Evolutionary conservation across 2,888 invertebrate species (phyloP).

Genomic region (Dryococelus australis): DNA sequence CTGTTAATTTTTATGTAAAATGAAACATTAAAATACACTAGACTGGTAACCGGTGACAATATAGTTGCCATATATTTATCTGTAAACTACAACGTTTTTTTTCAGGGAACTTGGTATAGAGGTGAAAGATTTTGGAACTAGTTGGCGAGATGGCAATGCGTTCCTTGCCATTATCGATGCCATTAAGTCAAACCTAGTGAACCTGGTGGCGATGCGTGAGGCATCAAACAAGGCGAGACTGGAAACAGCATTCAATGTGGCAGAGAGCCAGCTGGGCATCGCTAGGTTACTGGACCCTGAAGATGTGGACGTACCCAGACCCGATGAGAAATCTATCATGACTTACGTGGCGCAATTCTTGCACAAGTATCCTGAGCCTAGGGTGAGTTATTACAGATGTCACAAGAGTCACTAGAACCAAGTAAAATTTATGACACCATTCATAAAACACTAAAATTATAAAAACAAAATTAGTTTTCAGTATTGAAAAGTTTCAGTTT

Average conservation of each 20-base stretch:
- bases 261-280: slow-evolving; percentile 90
- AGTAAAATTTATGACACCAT: too few relatives aligned
- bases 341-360: slow-evolving; percentile 98
- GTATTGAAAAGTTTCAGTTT: background rate
- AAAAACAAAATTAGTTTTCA: background rate
- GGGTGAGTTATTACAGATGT: slow-evolving; percentile 35
- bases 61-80: too few relatives aligned
- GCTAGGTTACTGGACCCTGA: slow-evolving; percentile 92
- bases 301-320: slow-evolving; percentile 94
- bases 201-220: slow-evolving; percentile 81
- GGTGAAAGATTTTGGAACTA: slow-evolving; percentile 92
- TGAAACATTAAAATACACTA: too few relatives aligned
- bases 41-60: too few relatives aligned
- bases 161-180: slow-evolving; percentile 95
- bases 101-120: slow-evolving; percentile 84
- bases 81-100: slow-evolving; percentile 44
- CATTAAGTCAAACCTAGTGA: slow-evolving; percentile 91
- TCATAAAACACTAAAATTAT: too few relatives aligned
- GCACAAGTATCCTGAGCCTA: slow-evolving; percentile 92
- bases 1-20: too few relatives aligned
- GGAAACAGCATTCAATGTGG: slow-evolving; percentile 92
- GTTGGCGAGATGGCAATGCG: slow-evolving; percentile 95
- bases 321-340: slow-evolving; percentile 98
- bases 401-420: background rate
- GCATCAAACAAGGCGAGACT: slow-evolving; percentile 82